Evolutionary conservation across 2,113 vertebrate species (phyloP).

Genomic region (Petaurus breviceps): DNA sequence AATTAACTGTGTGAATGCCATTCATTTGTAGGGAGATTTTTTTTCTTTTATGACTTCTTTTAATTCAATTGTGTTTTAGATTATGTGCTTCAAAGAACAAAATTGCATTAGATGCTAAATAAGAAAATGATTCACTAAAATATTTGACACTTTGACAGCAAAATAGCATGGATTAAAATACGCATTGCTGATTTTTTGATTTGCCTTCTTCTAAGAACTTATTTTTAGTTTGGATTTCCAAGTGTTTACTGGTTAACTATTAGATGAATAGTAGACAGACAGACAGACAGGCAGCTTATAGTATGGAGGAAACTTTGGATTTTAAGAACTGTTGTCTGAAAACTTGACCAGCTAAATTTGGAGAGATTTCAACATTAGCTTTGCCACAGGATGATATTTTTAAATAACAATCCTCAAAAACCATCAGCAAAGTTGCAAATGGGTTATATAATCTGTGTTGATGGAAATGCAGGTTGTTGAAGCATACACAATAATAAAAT

Average conservation of each 20-base stretch:
- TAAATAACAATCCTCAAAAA: not conserved
- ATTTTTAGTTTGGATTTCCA: constrained; percentile 29
- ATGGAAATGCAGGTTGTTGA: not conserved
- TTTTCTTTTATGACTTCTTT: constrained; percentile 34
- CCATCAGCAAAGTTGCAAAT: not conserved
- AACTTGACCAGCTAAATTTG: not conserved
- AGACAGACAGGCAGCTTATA: not conserved
- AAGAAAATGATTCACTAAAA: constrained; percentile 77
- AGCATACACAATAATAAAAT: not conserved
- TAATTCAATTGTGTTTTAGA: constrained; percentile 63
- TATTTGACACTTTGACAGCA: constrained; percentile 61
- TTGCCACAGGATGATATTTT: not conserved
- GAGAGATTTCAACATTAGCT: not conserved
- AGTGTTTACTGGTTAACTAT: not conserved
- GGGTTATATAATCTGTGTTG: not conserved
- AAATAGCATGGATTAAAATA: constrained; percentile 32
- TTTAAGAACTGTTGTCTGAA: not conserved
- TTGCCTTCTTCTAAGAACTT: constrained; percentile 34
- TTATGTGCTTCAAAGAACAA: constrained; percentile 69
- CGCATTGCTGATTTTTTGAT: not conserved
- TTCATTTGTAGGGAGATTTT: constrained; percentile 9
- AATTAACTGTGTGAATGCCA: constrained; percentile 18
- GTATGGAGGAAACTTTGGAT: not conserved
- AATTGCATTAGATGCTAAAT: constrained; percentile 79
- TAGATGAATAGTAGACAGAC: not conserved